Evolutionary conservation across 1,140 invertebrate genomes (phyloP).

Genomic region (Caerostris extrusa): DNA sequence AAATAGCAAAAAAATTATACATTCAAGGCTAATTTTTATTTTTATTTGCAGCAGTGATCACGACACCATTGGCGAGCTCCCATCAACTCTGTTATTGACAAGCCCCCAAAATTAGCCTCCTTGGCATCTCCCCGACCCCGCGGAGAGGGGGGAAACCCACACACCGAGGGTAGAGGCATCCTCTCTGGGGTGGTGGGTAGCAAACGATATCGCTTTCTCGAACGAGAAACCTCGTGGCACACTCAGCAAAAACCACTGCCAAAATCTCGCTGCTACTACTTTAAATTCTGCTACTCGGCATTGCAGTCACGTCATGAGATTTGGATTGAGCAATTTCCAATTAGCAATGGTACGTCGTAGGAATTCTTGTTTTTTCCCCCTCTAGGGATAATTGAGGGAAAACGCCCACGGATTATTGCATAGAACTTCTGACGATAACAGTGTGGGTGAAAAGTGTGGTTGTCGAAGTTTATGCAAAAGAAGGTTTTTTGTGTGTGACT

Average conservation of each 20-base stretch:
- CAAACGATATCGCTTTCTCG: neutral
- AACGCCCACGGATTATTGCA: too few species aligned
- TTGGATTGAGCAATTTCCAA: neutral
- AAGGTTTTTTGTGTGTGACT: too few species aligned
- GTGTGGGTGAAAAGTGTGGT: too few species aligned
- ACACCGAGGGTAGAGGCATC: neutral
- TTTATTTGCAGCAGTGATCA: neutral
- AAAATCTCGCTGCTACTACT: neutral
- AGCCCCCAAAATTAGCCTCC: neutral
- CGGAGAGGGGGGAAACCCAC: neutral
- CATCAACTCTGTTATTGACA: slow-evolving; percentile 30
- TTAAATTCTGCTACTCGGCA: neutral
- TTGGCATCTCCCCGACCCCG: neutral
- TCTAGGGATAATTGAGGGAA: too few species aligned
- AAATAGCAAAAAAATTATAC: neutral
- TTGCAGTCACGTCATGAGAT: neutral
- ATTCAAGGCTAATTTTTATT: neutral
- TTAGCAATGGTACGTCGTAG: neutral
- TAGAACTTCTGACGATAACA: too few species aligned
- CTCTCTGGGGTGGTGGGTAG: neutral
- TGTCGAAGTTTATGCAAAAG: too few species aligned
- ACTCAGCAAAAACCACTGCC: neutral
- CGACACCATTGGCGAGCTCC: neutral
- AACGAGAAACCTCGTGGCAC: neutral
- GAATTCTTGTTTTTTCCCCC: too few species aligned